These are phyloP conservation scores for Passer domesticus DNA, from an alignment of 2,113 vertebrate genomes.

Conservation along the genomic window DNA sequence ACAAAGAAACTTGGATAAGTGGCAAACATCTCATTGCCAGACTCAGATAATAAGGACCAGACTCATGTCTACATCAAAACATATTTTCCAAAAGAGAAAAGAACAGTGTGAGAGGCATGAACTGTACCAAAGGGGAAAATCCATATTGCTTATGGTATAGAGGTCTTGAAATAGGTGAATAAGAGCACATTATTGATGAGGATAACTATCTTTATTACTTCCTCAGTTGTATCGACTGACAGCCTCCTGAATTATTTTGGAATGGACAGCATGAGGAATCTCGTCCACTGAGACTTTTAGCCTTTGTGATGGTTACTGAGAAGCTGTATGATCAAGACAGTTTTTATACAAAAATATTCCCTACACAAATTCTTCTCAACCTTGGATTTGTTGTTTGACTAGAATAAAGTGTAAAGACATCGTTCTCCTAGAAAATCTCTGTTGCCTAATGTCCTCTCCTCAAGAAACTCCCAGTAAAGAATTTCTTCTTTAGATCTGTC, in stretches of 20 bases:
- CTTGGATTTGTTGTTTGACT: neutral
- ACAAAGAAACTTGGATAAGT: neutral
- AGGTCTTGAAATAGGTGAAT: neutral
- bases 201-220: neutral
- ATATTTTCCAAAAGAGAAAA: neutral
- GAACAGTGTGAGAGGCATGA: neutral
- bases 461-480: neutral
- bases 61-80: rapidly evolving
- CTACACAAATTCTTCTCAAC: neutral
- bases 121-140: neutral
- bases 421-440: neutral
- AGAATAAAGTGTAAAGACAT: neutral
- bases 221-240: neutral
- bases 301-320: neutral
- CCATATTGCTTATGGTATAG: neutral
- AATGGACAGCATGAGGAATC: neutral
- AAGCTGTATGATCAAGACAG: neutral
- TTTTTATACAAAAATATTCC: neutral
- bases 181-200: neutral
- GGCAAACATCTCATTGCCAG: neutral
- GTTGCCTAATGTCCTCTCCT: neutral
- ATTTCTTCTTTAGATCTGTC: neutral
- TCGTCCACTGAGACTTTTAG: neutral
- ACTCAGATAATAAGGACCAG: neutral
- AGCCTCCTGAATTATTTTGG: neutral